Conservation (phyloP, 2,888 invertebrate species). For the Miltochrista miniata region DNA sequence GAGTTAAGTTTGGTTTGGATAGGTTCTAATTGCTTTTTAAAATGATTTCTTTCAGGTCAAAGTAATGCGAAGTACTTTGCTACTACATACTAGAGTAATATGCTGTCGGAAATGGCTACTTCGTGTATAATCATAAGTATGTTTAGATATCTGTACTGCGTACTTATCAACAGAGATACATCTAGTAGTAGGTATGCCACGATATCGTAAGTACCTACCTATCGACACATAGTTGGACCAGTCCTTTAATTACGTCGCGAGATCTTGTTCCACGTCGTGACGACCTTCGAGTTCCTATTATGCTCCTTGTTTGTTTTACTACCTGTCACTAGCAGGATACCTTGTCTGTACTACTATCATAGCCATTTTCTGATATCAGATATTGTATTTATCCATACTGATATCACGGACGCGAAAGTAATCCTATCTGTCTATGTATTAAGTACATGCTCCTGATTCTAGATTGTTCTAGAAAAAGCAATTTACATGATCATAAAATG, state of each 20-base stretch:
- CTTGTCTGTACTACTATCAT: background rate
- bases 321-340: background rate
- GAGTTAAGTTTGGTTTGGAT: no score
- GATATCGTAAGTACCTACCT: background rate
- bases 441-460: background rate
- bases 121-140: no score
- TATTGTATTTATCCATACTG: background rate
- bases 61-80: no score
- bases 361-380: background rate
- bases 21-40: no score
- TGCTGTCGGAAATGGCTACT: no score
- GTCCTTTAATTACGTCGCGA: constrained; percentile 14
- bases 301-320: constrained; percentile 1
- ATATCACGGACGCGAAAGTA: no score
- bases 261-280: constrained; percentile 15
- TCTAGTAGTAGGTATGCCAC: background rate
- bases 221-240: background rate
- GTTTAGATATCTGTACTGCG: background rate
- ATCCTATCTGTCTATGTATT: no score
- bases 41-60: no score
- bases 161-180: background rate
- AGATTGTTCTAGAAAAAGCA: background rate
- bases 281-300: constrained; percentile 21
- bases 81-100: no score
- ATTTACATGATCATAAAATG: no score